These are phyloP conservation scores for Nothura maculosa DNA, from an alignment of 2,797 vertebrate species.

Conservation along the genomic window DNA sequence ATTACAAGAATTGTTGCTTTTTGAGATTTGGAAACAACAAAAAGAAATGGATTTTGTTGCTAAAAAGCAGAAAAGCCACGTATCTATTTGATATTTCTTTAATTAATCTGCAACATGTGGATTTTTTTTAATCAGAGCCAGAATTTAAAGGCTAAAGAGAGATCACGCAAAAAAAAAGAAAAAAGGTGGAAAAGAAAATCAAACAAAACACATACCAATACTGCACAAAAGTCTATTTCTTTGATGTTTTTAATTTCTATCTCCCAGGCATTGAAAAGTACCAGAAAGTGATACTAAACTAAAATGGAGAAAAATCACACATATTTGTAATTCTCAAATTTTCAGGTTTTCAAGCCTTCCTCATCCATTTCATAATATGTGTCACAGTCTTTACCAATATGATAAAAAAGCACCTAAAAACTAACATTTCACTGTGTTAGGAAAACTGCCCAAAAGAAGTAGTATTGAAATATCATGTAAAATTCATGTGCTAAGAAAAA, in stretches of 20 bases:
- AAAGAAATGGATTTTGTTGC: background rate
- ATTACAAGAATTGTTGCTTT: slow-evolving; percentile 78
- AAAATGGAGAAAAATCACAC: slow-evolving; percentile 25
- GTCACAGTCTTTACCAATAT: background rate
- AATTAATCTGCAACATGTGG: background rate
- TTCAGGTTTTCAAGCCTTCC: slow-evolving; percentile 1
- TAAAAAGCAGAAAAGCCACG: background rate
- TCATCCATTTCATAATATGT: slow-evolving; percentile 27
- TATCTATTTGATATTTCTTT: background rate
- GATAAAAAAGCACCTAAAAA: slow-evolving; percentile 57
- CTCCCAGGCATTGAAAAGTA: background rate
- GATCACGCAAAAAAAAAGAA: background rate
- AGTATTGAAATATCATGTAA: slow-evolving; percentile 69
- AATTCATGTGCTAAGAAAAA: slow-evolving; percentile 76
- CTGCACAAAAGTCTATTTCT: background rate
- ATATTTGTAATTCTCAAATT: slow-evolving; percentile 34
- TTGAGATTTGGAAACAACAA: slow-evolving; percentile 70
- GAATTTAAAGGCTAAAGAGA: background rate
- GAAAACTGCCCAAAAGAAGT: slow-evolving; percentile 66
- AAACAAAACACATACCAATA: background rate
- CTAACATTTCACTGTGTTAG: slow-evolving; percentile 36
- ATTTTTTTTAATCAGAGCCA: background rate
- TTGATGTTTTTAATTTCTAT: slow-evolving; percentile 5
- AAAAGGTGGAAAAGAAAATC: background rate
- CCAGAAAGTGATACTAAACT: slow-evolving; percentile 15